Evolutionary conservation across 1,140 invertebrate genomes (phyloP), one percentile per base, ranked within the genome.

Genomic region (Zaprionus africanus): DNA sequence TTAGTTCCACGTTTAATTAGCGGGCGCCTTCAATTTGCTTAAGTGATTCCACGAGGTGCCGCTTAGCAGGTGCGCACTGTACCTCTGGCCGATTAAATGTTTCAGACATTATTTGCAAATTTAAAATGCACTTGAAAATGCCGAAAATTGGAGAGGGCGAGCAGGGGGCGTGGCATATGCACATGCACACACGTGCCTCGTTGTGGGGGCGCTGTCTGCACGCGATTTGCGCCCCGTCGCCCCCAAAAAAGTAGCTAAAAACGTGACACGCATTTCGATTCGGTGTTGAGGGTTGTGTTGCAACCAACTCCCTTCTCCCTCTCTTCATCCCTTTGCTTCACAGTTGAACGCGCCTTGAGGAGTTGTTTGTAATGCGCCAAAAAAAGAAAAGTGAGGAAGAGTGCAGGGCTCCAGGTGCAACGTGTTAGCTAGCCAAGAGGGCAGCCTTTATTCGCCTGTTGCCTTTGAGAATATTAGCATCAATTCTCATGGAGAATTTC

Each of bases 181-280:
- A 75, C 58, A 57, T 75, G 74, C 34, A 79, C 75, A 80, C 83
- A 88, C 84, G 84, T 87, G 80, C 46, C 59, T 46, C 76, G 80
- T 56, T 78, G 83, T 83, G 88, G 65, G 38, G 58, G 5, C 62
- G 58, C 54, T 57, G 79, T 86, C 82, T 86, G 83, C 79, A 78
- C 76, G 76, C 71, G 76, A 82, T 68, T 57, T 34, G 38, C 62
- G 26, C 28, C 61, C 81, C 80, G 72, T 74, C 82, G 68, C 73
- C 80, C 60, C 31, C 22, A 22, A 86, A 88, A 87, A 87, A 87
- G 84, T 88, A 74, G 69, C 84, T 76, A 70, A 79, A 72, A 83
- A 87, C 83, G 83, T 88, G 83, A 87, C 72, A 78, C 43, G 83
- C 77, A 87, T 87, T 71, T 41, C 68, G 22, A 88, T 78, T 65